A percentile compares a stretch with the other conserved stretches of the same genome.
These are phyloP conservation scores for Pogoniulus pusillus DNA, from an alignment of 2,797 vertebrate genomes.

Conservation along the genomic window DNA sequence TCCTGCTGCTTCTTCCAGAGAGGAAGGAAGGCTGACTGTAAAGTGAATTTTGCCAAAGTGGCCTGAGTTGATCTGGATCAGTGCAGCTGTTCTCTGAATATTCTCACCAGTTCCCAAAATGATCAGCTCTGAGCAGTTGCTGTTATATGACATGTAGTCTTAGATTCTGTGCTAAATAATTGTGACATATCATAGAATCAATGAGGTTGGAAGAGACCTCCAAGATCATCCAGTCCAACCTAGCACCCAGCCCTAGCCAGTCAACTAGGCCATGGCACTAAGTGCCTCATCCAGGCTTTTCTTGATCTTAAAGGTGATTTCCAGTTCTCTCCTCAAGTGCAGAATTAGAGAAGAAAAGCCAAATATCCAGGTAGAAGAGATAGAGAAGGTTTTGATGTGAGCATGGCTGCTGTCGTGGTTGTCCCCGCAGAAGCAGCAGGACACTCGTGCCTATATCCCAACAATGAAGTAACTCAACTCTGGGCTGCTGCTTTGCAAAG, in stretches of 20 bases:
- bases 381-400: neutral
- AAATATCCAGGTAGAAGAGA: neutral
- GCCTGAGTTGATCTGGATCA: neutral
- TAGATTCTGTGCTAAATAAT: neutral
- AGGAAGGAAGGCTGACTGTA: neutral
- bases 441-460: neutral
- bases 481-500: neutral
- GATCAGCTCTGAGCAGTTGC: neutral
- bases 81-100: neutral
- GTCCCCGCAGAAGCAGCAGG: neutral
- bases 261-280: no score
- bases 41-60: neutral
- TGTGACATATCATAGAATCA: no score
- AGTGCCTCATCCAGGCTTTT: no score
- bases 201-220: no score
- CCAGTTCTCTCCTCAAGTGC: neutral
- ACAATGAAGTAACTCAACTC: neutral
- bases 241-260: no score
- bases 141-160: neutral
- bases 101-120: neutral
- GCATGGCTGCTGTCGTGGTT: rapidly evolving
- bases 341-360: neutral
- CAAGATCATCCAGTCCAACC: no score
- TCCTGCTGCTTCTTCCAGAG: neutral
- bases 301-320: neutral